Evolutionary conservation across 2,113 vertebrate genomes (phyloP).

Genomic region (Cyprinodon brontotheroides): DNA sequence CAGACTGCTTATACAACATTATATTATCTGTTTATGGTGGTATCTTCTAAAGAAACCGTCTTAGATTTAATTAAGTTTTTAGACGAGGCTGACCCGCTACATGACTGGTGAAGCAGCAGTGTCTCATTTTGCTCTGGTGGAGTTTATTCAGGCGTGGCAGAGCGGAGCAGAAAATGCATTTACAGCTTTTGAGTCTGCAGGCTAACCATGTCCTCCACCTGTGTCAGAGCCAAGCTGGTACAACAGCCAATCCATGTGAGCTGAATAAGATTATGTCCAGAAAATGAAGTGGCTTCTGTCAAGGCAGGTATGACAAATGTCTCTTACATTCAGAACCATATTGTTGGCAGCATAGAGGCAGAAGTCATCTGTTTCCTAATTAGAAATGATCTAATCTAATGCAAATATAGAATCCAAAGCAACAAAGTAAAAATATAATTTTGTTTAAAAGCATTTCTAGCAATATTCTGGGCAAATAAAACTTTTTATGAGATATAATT

Average conservation of each 20-base stretch:
- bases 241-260: constrained; percentile 16
- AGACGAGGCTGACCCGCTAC: constrained; percentile 54
- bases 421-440: not conserved
- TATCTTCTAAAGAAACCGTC: constrained; percentile 49
- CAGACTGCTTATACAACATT: constrained; percentile 12
- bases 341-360: constrained; percentile 14
- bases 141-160: constrained; percentile 45
- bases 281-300: not conserved
- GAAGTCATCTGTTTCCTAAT: not conserved
- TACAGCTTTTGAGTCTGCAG: constrained; percentile 35
- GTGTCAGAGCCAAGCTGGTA: constrained; percentile 20
- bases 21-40: constrained; percentile 46
- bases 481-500: not conserved
- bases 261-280: constrained; percentile 18
- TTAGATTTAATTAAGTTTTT: constrained; percentile 71
- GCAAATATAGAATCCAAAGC: constrained; percentile 3
- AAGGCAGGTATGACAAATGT: constrained; percentile 2
- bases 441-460: not conserved
- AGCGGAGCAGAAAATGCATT: constrained; percentile 57
- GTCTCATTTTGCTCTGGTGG: constrained; percentile 37
- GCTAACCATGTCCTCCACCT: constrained; percentile 37
- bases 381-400: not conserved
- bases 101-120: constrained; percentile 61
- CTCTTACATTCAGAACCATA: not conserved
- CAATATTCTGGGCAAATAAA: not conserved